Evolutionary conservation across 1,140 invertebrate species (phyloP).

Genomic region (Ridgeia piscesae): DNA sequence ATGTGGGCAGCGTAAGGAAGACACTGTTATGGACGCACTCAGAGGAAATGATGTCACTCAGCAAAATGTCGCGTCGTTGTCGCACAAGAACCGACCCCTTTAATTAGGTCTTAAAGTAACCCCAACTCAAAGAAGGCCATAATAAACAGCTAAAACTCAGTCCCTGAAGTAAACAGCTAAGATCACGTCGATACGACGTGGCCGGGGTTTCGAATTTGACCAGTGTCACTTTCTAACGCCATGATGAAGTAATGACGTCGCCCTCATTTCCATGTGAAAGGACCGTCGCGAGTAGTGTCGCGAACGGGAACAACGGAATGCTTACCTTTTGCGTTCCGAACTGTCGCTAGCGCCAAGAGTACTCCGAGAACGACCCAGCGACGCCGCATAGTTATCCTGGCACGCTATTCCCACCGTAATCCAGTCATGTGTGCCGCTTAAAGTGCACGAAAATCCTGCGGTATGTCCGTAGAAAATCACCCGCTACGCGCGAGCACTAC

Average conservation of each 20-base stretch:
- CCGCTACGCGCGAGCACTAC: neutral
- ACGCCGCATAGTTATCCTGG: constrained; percentile 3
- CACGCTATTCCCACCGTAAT: neutral
- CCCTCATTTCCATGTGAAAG: neutral
- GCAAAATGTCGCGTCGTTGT: neutral
- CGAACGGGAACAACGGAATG: neutral
- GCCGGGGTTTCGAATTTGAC: neutral
- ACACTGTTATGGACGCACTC: neutral
- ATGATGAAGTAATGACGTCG: neutral
- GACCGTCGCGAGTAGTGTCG: neutral
- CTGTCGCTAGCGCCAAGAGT: neutral
- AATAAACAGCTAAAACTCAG: neutral
- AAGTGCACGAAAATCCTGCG: neutral
- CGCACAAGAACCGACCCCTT: neutral
- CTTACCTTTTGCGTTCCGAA: neutral
- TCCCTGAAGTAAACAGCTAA: neutral
- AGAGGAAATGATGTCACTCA: neutral
- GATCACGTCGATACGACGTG: neutral
- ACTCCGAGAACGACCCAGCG: constrained; percentile 2
- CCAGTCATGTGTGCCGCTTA: neutral
- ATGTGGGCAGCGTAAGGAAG: neutral
- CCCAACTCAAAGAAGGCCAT: neutral
- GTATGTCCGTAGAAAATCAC: neutral
- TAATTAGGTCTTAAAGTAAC: neutral
- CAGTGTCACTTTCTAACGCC: neutral